Percentiles rank a stretch among this genome's conserved stretches.
Evolutionary conservation across 1,140 invertebrate species (phyloP).

Genomic region (Dendrolimus punctatus): DNA sequence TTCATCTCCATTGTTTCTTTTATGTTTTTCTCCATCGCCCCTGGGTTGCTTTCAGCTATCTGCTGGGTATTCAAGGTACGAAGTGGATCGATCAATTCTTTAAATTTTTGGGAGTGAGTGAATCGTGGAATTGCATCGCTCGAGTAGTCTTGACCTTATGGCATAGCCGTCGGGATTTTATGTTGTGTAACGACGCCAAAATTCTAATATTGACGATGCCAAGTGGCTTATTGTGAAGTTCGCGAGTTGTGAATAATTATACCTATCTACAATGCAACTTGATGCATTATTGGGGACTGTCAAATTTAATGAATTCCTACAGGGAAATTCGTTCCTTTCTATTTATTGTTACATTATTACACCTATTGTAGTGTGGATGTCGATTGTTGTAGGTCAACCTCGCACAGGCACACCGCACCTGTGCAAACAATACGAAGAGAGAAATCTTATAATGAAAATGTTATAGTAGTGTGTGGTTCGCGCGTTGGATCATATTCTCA

Average conservation of each 20-base stretch:
- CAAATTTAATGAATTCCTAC: slow-evolving; percentile 26
- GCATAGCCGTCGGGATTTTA: slow-evolving; percentile 45
- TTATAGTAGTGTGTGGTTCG: slow-evolving; percentile 33
- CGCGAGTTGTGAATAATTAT: slow-evolving; percentile 16
- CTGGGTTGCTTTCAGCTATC: slow-evolving; percentile 31
- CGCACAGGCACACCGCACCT: slow-evolving; percentile 18
- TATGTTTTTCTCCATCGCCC: slow-evolving; percentile 41
- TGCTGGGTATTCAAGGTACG: slow-evolving; percentile 11
- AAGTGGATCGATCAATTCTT: slow-evolving; percentile 9
- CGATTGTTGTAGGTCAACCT: slow-evolving; percentile 2
- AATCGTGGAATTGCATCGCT: slow-evolving; percentile 40
- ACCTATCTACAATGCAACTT: slow-evolving; percentile 4
- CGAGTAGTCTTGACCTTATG: slow-evolving; percentile 57
- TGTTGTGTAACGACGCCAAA: slow-evolving; percentile 67
- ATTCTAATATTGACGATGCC: slow-evolving; percentile 39
- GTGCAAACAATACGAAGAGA: slow-evolving; percentile 27
- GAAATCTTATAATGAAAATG: slow-evolving; percentile 40
- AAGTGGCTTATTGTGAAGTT: slow-evolving; percentile 32
- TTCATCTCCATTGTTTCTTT: slow-evolving; percentile 48
- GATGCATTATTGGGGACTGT: slow-evolving; percentile 18
- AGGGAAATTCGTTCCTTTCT: slow-evolving; percentile 24
- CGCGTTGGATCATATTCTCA: slow-evolving; percentile 19
- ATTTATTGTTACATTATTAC: background rate
- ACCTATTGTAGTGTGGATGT: background rate
- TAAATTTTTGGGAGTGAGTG: slow-evolving; percentile 16